Evolutionary conservation across 2,888 invertebrate genomes (phyloP).

Genomic region (Erynnis tages): DNA sequence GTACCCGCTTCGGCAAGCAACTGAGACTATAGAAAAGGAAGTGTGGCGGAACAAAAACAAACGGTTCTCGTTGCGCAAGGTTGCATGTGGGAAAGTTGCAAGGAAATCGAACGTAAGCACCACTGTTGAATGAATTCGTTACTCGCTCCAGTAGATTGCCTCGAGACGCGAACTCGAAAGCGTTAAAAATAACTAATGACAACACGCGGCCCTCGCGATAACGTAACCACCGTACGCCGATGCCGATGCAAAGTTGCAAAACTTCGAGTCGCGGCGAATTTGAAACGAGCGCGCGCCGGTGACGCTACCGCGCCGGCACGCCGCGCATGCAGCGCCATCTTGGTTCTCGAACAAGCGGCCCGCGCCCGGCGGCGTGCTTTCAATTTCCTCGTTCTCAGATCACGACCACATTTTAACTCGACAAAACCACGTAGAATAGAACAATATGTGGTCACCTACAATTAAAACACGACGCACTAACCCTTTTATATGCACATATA

Average conservation of each 20-base stretch:
- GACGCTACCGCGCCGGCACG: slow-evolving; percentile 69
- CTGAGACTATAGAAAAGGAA: slow-evolving; percentile 60
- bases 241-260: slow-evolving; percentile 61
- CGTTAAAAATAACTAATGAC: slow-evolving; percentile 79
- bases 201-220: slow-evolving; percentile 72
- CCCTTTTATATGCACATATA: not conserved
- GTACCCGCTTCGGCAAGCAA: slow-evolving; percentile 25
- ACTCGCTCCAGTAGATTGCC: slow-evolving; percentile 54
- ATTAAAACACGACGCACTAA: slow-evolving; percentile 23
- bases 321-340: slow-evolving; percentile 78
- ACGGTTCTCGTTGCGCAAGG: slow-evolving; percentile 68
- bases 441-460: slow-evolving; percentile 3
- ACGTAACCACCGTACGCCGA: slow-evolving; percentile 53
- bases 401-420: slow-evolving; percentile 13
- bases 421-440: slow-evolving; percentile 11
- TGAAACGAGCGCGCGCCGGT: slow-evolving; percentile 71
- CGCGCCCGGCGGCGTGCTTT: slow-evolving; percentile 67
- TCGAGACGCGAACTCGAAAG: slow-evolving; percentile 48
- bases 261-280: slow-evolving; percentile 60
- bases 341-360: slow-evolving; percentile 52
- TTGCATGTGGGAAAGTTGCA: slow-evolving; percentile 75
- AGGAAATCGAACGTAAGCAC: slow-evolving; percentile 63
- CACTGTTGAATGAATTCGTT: slow-evolving; percentile 57
- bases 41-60: slow-evolving; percentile 73
- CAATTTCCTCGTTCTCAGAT: slow-evolving; percentile 40